These are phyloP conservation scores for Caenorhabditis remanei DNA, from an alignment of 1,140 invertebrate species.

Conservation along the genomic window DNA sequence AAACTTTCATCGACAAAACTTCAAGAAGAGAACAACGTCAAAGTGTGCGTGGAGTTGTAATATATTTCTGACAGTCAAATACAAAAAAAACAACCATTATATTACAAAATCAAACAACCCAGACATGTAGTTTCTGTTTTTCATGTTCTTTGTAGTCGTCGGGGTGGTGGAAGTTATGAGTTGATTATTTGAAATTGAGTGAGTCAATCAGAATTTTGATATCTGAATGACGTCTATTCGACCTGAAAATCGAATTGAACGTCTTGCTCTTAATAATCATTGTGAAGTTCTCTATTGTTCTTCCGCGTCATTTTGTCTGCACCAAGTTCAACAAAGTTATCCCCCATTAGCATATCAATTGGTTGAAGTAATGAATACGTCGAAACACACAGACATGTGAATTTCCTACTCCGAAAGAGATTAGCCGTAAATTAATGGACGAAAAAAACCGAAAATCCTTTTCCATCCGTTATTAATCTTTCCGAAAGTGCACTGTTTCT, in stretches of 20 bases:
- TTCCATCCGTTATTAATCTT: conserved; percentile 15
- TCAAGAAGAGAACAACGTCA: conserved; percentile 35
- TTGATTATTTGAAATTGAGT: conserved; percentile 2
- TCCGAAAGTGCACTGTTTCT: conserved; percentile 26
- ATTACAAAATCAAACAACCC: conserved; percentile 24
- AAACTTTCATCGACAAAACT: background rate
- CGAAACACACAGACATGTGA: background rate
- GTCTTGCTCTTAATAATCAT: background rate
- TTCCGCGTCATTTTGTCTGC: conserved; percentile 22
- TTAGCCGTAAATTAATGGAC: background rate
- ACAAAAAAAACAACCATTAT: background rate
- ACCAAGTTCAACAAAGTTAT: conserved; percentile 17
- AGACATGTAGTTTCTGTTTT: background rate
- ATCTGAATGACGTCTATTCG: conserved; percentile 2
- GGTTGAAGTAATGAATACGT: background rate
- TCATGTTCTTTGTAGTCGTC: background rate
- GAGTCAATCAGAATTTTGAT: conserved; percentile 19
- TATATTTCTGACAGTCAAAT: background rate
- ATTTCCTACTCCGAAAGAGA: background rate
- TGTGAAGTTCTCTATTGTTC: background rate
- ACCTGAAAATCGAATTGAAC: conserved; percentile 21
- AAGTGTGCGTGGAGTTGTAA: conserved; percentile 19
- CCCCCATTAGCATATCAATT: background rate
- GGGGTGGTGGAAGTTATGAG: background rate
- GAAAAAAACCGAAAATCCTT: conserved; percentile 3